Percentiles rank a stretch among this genome's conserved stretches.
phyloP scores from a whole-genome alignment of 1,140 invertebrate species.

The Drosophila watanabei region DNA sequence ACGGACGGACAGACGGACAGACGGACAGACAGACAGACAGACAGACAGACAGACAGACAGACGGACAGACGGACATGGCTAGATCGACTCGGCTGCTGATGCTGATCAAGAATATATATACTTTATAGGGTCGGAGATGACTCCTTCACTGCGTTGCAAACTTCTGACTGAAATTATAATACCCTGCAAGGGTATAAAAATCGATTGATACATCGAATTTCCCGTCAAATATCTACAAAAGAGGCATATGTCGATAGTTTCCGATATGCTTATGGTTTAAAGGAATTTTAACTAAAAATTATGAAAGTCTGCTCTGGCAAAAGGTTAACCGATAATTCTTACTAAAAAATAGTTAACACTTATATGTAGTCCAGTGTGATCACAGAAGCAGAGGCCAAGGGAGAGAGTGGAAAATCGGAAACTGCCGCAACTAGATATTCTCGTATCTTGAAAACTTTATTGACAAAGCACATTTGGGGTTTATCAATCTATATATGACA shows the following conservation, averaged over 20 bases:
- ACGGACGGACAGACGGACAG: too few relatives aligned
- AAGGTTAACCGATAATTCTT: not conserved
- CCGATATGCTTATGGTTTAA: not conserved
- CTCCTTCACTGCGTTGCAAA: too few relatives aligned
- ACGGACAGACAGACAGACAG: too few relatives aligned
- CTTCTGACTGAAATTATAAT: too few relatives aligned
- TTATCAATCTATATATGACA: conserved; percentile 55
- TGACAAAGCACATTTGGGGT: conserved; percentile 37
- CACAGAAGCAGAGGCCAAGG: not conserved
- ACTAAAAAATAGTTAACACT: not conserved
- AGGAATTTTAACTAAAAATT: not conserved
- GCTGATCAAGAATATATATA: too few relatives aligned
- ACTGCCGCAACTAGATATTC: conserved; percentile 21
- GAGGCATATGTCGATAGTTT: not conserved
- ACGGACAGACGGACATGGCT: too few relatives aligned
- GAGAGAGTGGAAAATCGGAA: not conserved
- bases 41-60: too few relatives aligned
- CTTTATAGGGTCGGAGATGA: too few relatives aligned
- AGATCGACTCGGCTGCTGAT: too few relatives aligned
- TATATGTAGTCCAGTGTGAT: not conserved
- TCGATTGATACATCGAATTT: not conserved
- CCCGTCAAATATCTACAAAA: not conserved
- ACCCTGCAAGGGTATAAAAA: too few relatives aligned
- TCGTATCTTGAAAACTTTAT: conserved; percentile 38
- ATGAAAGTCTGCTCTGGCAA: too few relatives aligned